A percentile compares a stretch with the other conserved stretches of the same genome.
These are phyloP conservation scores for Dasyurus viverrinus DNA, from an alignment of 2,113 vertebrate species.

Conservation along the genomic window DNA sequence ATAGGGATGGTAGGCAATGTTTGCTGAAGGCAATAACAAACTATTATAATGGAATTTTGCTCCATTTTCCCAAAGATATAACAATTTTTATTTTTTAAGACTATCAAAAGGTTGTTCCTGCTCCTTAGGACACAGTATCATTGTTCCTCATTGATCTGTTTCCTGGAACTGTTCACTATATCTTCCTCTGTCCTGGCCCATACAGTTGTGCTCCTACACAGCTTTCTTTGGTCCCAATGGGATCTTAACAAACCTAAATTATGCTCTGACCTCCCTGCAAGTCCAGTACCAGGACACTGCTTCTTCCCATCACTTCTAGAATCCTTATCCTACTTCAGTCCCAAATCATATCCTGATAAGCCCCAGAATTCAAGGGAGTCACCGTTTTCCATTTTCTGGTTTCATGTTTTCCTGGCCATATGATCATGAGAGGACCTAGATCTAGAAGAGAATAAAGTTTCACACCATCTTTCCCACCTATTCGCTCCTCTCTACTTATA, in stretches of 20 bases:
- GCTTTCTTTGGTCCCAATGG: not conserved
- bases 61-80: too few species aligned
- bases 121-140: too few species aligned
- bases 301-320: not conserved
- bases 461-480: not conserved
- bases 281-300: not conserved
- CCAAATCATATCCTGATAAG: not conserved
- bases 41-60: too few species aligned
- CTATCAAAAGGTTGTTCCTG: too few species aligned
- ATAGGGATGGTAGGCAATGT: too few species aligned
- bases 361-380: not conserved
- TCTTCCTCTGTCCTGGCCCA: too few species aligned
- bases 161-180: too few species aligned
- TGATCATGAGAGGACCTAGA: not conserved
- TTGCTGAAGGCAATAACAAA: too few species aligned
- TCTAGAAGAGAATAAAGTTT: not conserved
- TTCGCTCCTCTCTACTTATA: not conserved
- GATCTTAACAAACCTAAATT: not conserved
- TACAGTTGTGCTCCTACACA: not conserved
- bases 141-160: too few species aligned
- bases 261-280: not conserved
- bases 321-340: not conserved
- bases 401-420: not conserved
- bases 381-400: too few species aligned
- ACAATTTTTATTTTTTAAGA: too few species aligned